Conservation (phyloP, 1,140 invertebrate genomes). For the Nilaparvata lugens region DNA sequence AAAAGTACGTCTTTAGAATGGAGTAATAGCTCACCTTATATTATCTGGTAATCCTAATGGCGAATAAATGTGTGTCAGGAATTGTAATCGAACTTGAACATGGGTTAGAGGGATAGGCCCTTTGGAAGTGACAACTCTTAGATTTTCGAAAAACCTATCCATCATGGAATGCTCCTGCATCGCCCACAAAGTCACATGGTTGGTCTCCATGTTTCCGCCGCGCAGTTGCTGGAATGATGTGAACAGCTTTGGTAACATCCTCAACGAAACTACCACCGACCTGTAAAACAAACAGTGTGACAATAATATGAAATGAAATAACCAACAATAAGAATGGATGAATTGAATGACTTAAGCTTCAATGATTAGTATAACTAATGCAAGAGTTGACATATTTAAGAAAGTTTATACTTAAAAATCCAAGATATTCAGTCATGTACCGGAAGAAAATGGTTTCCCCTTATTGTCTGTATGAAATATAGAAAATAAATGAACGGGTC, state of each 20-base stretch:
- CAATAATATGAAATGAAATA: too few species aligned
- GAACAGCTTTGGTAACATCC: slow-evolving; percentile 80
- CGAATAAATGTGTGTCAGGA: slow-evolving; percentile 88
- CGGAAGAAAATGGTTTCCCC: too few species aligned
- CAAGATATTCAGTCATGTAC: too few species aligned
- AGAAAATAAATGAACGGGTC: too few species aligned
- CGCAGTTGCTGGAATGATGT: slow-evolving; percentile 84
- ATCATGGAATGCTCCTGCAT: slow-evolving; percentile 85
- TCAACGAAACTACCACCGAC: slow-evolving; percentile 79
- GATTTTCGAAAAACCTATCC: slow-evolving; percentile 82
- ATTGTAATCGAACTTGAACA: slow-evolving; percentile 81
- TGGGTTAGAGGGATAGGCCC: slow-evolving; percentile 50
- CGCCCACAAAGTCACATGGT: slow-evolving; percentile 77
- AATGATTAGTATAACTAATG: not conserved
- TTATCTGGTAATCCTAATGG: slow-evolving; percentile 76
- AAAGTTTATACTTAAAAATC: too few species aligned
- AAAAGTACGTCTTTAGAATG: too few species aligned
- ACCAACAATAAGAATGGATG: too few species aligned
- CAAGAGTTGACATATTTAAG: not conserved
- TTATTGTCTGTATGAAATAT: too few species aligned
- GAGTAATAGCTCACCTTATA: slow-evolving; percentile 50
- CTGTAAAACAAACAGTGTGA: slow-evolving; percentile 41
- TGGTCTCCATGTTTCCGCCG: slow-evolving; percentile 57
- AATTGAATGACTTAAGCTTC: too few species aligned
- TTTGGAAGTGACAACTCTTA: slow-evolving; percentile 38